phyloP scores from a whole-genome alignment of 1,140 invertebrate species.

The Leptinotarsa lineolata region DNA sequence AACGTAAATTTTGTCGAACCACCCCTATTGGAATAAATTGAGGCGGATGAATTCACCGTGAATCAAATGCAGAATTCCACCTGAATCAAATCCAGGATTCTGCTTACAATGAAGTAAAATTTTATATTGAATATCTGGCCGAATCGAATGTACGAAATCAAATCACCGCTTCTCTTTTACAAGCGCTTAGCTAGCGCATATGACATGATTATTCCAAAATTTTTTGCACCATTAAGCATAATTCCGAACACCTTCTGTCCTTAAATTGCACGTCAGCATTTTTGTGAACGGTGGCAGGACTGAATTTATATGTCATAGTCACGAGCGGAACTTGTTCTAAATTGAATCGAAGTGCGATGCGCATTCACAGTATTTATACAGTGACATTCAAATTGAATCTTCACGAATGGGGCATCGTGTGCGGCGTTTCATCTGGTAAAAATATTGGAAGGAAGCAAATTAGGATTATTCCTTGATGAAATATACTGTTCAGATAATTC shows the following conservation, averaged over 20 bases:
- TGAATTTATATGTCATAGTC: conserved; percentile 1
- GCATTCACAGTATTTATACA: too few species aligned
- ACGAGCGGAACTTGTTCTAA: background rate
- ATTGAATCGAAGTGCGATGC: too few species aligned
- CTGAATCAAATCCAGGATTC: background rate
- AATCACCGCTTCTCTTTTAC: background rate
- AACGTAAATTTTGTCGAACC: too few species aligned
- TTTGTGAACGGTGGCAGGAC: background rate
- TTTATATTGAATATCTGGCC: background rate
- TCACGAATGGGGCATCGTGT: too few species aligned
- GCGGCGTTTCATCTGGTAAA: too few species aligned
- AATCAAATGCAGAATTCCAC: too few species aligned
- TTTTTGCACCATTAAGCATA: conserved; percentile 2
- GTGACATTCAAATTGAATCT: too few species aligned
- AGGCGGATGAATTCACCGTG: too few species aligned
- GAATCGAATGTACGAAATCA: background rate
- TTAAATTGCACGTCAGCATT: background rate
- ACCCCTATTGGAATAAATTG: too few species aligned
- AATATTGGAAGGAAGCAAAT: too few species aligned
- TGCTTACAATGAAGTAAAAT: conserved; percentile 6
- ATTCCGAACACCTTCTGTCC: conserved; percentile 4
- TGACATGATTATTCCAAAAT: conserved; percentile 7
- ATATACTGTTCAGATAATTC: too few species aligned
- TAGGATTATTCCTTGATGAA: too few species aligned
- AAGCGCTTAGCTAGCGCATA: background rate